A percentile compares a stretch with the other conserved stretches of the same genome.
These are phyloP conservation scores for Neosalanx taihuensis DNA, from an alignment of 2,797 vertebrate species.

Conservation along the genomic window DNA sequence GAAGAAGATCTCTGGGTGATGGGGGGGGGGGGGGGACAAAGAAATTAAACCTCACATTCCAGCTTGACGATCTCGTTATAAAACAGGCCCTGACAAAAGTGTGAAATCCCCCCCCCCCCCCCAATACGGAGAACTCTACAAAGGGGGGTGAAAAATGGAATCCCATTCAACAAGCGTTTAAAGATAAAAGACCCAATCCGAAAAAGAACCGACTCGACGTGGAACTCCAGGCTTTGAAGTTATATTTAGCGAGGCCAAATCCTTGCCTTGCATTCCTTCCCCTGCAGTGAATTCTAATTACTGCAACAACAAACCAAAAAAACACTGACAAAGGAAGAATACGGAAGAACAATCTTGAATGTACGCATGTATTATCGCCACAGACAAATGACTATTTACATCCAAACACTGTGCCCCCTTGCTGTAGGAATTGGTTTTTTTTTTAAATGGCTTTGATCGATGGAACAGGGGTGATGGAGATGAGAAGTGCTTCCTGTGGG, in stretches of 20 bases:
- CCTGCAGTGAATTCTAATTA: conserved; percentile 46
- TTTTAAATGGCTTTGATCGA: neutral
- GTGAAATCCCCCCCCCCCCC: conserved; percentile 28
- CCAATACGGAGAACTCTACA: conserved; percentile 6
- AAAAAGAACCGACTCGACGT: conserved; percentile 26
- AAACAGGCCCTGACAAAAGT: conserved; percentile 7
- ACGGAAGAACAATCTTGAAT: conserved; percentile 29
- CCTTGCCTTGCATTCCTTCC: conserved; percentile 50
- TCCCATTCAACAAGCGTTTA: conserved; percentile 24
- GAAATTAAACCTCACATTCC: too few relatives aligned
- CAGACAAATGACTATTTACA: conserved; percentile 24
- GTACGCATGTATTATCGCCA: conserved; percentile 10
- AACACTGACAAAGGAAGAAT: neutral
- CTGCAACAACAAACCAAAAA: neutral
- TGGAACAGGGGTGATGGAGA: neutral
- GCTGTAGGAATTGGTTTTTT: neutral
- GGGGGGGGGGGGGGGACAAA: too few relatives aligned
- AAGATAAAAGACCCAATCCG: conserved; percentile 48
- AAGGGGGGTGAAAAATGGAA: conserved; percentile 11
- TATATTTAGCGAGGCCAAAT: conserved; percentile 59
- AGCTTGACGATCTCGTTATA: neutral
- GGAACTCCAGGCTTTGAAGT: conserved; percentile 52
- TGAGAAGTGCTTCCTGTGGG: neutral
- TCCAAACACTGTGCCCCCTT: conserved; percentile 22
- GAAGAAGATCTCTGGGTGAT: too few relatives aligned